These are phyloP conservation scores for Phaethon lepturus DNA, from an alignment of 2,113 vertebrate species.

Conservation along the genomic window DNA sequence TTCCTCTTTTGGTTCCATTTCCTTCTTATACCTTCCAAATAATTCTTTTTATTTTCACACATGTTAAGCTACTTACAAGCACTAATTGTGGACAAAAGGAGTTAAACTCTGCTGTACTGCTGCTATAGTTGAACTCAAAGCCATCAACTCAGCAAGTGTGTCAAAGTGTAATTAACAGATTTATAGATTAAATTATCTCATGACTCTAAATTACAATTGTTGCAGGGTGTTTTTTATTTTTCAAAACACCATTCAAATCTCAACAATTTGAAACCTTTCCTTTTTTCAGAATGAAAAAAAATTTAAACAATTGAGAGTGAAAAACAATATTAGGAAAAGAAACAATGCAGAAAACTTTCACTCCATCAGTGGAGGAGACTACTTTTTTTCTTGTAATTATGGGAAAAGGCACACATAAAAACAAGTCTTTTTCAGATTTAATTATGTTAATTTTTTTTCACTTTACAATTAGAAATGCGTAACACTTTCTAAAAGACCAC, in stretches of 20 bases:
- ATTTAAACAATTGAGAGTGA: background rate
- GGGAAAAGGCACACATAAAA: background rate
- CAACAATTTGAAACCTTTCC: background rate
- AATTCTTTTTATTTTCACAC: background rate
- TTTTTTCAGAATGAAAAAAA: background rate
- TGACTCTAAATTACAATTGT: background rate
- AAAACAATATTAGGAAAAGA: background rate
- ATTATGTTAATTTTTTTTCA: background rate
- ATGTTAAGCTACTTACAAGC: background rate
- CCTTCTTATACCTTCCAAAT: background rate
- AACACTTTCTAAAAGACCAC: background rate
- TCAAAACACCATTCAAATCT: background rate
- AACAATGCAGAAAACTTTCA: background rate
- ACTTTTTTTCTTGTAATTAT: background rate
- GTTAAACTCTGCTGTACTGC: background rate
- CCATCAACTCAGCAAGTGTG: background rate
- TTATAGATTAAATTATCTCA: background rate
- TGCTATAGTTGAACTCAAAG: background rate
- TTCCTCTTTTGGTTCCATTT: background rate
- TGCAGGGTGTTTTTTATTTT: background rate
- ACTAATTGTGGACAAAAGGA: background rate
- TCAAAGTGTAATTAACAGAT: background rate
- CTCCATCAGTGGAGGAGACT: background rate
- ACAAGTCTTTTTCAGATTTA: background rate
- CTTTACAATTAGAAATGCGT: background rate